These are phyloP conservation scores for Cephonodes hylas DNA, from an alignment of 2,888 invertebrate genomes.

Conservation along the genomic window DNA sequence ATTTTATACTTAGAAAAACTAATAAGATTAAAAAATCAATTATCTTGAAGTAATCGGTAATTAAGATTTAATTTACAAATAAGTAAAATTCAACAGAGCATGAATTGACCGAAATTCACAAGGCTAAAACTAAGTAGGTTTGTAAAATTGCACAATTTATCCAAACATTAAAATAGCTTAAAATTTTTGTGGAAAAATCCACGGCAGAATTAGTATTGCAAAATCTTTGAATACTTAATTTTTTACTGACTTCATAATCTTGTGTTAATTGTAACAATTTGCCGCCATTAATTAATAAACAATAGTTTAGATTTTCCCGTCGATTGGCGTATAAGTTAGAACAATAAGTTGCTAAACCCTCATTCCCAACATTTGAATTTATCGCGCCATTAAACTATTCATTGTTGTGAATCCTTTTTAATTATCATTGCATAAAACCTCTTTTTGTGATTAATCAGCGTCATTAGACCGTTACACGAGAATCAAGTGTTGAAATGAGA, in stretches of 20 bases:
- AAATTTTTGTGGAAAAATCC: background rate
- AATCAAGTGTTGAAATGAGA: background rate
- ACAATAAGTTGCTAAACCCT: background rate
- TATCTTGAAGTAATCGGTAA: conserved; percentile 6
- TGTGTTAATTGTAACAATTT: background rate
- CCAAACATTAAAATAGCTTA: background rate
- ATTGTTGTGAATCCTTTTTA: background rate
- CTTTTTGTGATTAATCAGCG: background rate
- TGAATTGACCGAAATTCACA: conserved; percentile 37
- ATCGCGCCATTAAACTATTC: background rate
- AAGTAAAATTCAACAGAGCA: conserved; percentile 47
- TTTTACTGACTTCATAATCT: background rate
- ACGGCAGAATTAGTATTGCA: background rate
- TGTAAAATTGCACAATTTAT: conserved; percentile 26
- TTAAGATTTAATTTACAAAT: conserved; percentile 18
- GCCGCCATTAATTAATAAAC: background rate
- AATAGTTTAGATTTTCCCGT: background rate
- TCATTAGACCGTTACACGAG: background rate
- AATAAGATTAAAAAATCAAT: background rate
- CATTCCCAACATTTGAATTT: conserved; percentile 1
- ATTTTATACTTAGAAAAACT: background rate
- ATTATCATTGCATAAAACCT: background rate
- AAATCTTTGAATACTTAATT: background rate
- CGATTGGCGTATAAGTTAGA: background rate
- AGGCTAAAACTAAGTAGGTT: conserved; percentile 37